Conservation (phyloP, 2,888 invertebrate species). For the Mesorhabditis sp. region DNA sequence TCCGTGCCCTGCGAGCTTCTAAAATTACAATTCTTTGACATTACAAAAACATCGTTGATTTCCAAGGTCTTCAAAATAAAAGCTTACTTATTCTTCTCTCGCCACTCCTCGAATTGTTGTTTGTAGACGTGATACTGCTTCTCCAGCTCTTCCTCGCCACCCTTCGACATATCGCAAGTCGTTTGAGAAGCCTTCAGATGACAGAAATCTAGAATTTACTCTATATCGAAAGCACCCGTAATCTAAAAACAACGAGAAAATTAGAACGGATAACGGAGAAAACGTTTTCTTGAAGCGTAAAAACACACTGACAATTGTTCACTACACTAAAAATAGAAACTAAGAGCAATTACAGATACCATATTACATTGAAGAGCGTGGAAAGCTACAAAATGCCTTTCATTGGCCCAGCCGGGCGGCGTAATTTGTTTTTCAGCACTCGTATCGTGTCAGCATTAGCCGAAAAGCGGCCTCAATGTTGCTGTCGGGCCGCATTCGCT, state of each 20-base stretch:
- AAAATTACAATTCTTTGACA: constrained; percentile 12
- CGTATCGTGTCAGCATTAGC: too few relatives aligned
- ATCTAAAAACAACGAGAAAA: neutral
- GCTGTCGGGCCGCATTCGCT: too few relatives aligned
- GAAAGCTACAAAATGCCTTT: too few relatives aligned
- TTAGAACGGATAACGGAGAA: neutral
- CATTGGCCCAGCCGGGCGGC: too few relatives aligned
- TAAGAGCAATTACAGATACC: neutral
- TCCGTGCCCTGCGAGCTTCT: constrained; percentile 50
- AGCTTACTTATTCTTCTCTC: constrained; percentile 48
- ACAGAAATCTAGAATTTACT: neutral
- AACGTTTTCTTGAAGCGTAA: neutral
- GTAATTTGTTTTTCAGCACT: too few relatives aligned
- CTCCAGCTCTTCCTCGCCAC: constrained; percentile 50
- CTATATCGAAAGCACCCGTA: neutral
- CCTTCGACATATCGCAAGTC: neutral
- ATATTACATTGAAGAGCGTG: neutral
- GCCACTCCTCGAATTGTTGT: constrained; percentile 54
- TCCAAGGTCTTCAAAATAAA: neutral
- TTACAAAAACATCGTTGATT: too few relatives aligned
- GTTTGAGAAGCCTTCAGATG: neutral
- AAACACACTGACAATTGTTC: neutral
- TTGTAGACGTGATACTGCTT: constrained; percentile 54
- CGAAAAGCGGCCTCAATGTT: too few relatives aligned
- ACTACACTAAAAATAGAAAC: neutral